Evolutionary conservation across 30 jellyfish, hydroid and myxozoan genomes (phyloP), one percentile per base, ranked within the genome.

Genomic region (Mastigias papua): DNA sequence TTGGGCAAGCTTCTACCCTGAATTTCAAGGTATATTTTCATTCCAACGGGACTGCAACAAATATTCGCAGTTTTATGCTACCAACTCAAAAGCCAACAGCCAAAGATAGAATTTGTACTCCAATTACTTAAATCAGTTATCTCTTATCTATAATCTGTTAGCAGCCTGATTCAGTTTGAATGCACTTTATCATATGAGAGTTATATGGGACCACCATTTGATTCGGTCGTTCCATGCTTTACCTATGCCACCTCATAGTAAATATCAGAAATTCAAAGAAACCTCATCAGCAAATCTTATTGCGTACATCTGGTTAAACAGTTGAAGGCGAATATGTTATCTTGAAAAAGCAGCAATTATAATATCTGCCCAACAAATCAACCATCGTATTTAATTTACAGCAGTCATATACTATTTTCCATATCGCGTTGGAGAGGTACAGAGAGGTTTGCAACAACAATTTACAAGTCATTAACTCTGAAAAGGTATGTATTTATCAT

Each of bases 291-390:
- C 63, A 72, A 46, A 72, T 20, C 34, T n/a, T 27, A n/a, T 20
- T 34, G 35, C 83, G 68, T 72, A 0, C 19, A 34, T 72, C 68
- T 72, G 83, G 69, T 72, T 34, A 69, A 1, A 28, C 7, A 29
- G 25, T 30, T 19, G 33, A 72, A 72, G 35, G 83, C 88, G 57
- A 77, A 77, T 77, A 77, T 77, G 23, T 57, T 35, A 58, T 77
- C 76, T 19, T 23, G 78, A 77, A 51, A 50, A 58, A 77, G 46
- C 76, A 49, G 46, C 88, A 54, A 77, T 77, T 77, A 51, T 15
- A 69, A 58, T 33, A 72, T 72, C 1, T 72, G 83, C 83, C 42
- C 34, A 5, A 37, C 31, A 13, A 34, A 30, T 19, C 34, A 34
- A 37, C 63, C 83, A 34, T 5, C 26, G 46, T 27, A 25, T 63